Conservation (phyloP, 2,888 invertebrate genomes). For the Rapana venosa region DNA sequence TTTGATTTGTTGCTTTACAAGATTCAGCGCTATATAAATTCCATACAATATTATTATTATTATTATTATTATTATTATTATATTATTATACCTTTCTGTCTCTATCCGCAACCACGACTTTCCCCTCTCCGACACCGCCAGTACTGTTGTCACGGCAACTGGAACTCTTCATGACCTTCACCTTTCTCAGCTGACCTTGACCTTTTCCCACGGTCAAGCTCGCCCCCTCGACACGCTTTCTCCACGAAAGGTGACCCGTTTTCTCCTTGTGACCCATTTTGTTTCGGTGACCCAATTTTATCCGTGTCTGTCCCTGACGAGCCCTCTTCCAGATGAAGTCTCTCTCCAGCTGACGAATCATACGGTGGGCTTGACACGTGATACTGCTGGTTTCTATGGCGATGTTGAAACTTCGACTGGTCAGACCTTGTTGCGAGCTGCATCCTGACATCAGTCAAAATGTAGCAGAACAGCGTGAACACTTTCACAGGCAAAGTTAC, state of each 20-base stretch:
- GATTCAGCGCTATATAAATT: too few species aligned
- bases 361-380: conserved; percentile 66
- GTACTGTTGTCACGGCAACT: not conserved
- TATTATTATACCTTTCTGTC: too few species aligned
- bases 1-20: too few species aligned
- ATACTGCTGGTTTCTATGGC: conserved; percentile 64
- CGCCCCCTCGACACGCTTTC: not conserved
- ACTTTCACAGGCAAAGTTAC: too few species aligned
- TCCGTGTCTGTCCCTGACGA: not conserved
- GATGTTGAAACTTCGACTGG: conserved; percentile 70
- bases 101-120: too few species aligned
- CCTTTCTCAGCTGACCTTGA: not conserved
- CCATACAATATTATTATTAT: too few species aligned
- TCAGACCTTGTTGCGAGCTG: conserved; percentile 53
- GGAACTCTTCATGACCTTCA: not conserved
- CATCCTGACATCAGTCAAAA: conserved; percentile 57
- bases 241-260: not conserved
- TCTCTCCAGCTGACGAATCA: conserved; percentile 63
- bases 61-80: too few species aligned
- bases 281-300: not conserved
- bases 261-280: too few species aligned
- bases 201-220: not conserved
- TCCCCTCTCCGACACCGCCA: too few species aligned
- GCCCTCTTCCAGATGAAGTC: conserved; percentile 52
- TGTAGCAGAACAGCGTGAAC: not conserved